Conservation (phyloP, 1,140 invertebrate genomes). For the Micrasema minimum region DNA sequence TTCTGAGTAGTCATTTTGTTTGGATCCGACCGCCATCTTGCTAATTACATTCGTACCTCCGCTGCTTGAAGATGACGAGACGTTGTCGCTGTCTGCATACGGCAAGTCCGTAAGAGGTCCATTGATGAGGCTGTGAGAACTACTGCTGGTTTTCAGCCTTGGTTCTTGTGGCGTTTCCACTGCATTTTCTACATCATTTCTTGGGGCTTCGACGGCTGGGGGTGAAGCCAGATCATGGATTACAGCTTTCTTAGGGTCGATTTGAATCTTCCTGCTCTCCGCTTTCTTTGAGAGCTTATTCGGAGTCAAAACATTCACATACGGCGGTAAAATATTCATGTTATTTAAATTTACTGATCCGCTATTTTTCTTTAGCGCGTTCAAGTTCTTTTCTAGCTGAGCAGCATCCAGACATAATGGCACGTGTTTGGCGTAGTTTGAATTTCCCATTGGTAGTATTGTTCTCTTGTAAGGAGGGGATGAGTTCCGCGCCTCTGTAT, state of each 20-base stretch:
- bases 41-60: constrained; percentile 44
- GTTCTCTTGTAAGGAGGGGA: constrained; percentile 57
- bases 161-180: constrained; percentile 48
- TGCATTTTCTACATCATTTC: constrained; percentile 55
- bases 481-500: constrained; percentile 7
- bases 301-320: constrained; percentile 65
- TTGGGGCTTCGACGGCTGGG: constrained; percentile 53
- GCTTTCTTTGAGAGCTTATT: constrained; percentile 59
- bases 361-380: constrained; percentile 64
- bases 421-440: constrained; percentile 53
- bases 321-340: constrained; percentile 60
- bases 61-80: constrained; percentile 54
- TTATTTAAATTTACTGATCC: constrained; percentile 64
- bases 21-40: constrained; percentile 35
- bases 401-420: constrained; percentile 64
- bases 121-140: constrained; percentile 63
- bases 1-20: constrained; percentile 50
- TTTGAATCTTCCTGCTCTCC: constrained; percentile 64
- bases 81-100: constrained; percentile 64
- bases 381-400: constrained; percentile 64
- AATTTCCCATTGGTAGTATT: constrained; percentile 54
- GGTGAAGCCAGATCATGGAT: constrained; percentile 61
- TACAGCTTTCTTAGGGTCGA: constrained; percentile 65
- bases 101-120: constrained; percentile 65
- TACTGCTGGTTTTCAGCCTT: constrained; percentile 55